Evolutionary conservation across 1,140 invertebrate genomes (phyloP), one percentile per base, ranked within the genome.

Genomic region (Heliconius himera): DNA sequence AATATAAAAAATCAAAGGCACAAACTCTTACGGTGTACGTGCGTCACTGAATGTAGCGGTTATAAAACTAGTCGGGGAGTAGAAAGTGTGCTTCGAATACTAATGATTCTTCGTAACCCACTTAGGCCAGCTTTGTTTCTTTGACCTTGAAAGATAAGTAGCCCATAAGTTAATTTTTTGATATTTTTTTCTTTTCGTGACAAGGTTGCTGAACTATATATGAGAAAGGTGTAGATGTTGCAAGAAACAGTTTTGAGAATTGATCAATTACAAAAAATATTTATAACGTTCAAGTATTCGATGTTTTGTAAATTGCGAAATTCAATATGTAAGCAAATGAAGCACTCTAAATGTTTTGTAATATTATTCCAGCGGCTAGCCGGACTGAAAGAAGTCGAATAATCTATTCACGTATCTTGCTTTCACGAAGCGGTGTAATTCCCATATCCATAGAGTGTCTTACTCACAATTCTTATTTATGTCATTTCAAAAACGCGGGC

Each of bases 41-140:
- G 85, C 82, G 81, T 81, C 76, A 80, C 49, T 41, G 66, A 71
- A 80, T 74, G 80, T 85, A 82, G 83, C 81, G 78, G 84, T 88
- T 85, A 86, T 81, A 84, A 88, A 84, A 88, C 87, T 88, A 70
- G 83, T 78, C 76, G 77, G 73, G 71, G 74, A 83, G 70, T 82
- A 83, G 85, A 86, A 84, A 84, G 83, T 83, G 74, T 81, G 84
- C 73, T 77, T 82, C 70, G 86, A 83, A 88, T 88, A 76, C 79
- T 88, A 86, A 88, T 86, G 81, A 85, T 80, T 79, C 78, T 80
- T 77, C 66, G 84, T 83, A 82, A 81, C 80, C 70, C 70, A 83
- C 81, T 86, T 81, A 73, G 73, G 13, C 41, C 76, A 80, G 77
- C 51, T 74, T 74, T 72, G 54, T 77, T 78, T 79, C 77, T 78